Evolutionary conservation across 2,888 invertebrate species (phyloP).

Genomic region (Calameuta filiformis): DNA sequence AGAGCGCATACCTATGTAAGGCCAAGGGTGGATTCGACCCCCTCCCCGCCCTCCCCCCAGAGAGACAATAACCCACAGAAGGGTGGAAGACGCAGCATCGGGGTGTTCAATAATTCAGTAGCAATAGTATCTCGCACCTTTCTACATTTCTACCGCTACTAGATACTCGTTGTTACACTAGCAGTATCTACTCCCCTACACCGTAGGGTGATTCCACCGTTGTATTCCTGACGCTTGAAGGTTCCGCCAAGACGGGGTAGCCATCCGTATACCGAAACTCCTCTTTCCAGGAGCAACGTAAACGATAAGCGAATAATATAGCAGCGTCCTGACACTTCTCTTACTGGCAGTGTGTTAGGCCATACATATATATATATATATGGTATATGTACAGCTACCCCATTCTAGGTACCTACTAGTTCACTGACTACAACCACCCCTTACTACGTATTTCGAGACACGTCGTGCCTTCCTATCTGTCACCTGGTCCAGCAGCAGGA

Average conservation of each 20-base stretch:
- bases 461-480: slow-evolving; percentile 33
- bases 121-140: slow-evolving; percentile 31
- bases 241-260: slow-evolving; percentile 14
- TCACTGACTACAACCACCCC: slow-evolving; percentile 6
- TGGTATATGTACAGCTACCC: no score
- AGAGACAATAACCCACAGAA: slow-evolving; percentile 40
- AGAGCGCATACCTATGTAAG: no score
- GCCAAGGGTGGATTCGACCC: no score
- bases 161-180: slow-evolving; percentile 11
- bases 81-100: slow-evolving; percentile 34
- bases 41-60: background rate
- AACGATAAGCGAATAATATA: slow-evolving; percentile 51
- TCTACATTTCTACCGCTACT: background rate
- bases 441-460: slow-evolving; percentile 29
- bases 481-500: slow-evolving; percentile 15
- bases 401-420: no score
- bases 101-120: slow-evolving; percentile 56
- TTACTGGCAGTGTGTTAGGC: no score
- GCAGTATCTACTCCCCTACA: no score
- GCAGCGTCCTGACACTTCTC: slow-evolving; percentile 22
- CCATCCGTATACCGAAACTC: slow-evolving; percentile 24
- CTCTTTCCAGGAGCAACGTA: slow-evolving; percentile 13
- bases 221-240: slow-evolving; percentile 25
- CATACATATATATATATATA: no score
- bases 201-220: background rate